phyloP scores from a whole-genome alignment of 2,797 vertebrate species.

The Halcyon badia region DNA sequence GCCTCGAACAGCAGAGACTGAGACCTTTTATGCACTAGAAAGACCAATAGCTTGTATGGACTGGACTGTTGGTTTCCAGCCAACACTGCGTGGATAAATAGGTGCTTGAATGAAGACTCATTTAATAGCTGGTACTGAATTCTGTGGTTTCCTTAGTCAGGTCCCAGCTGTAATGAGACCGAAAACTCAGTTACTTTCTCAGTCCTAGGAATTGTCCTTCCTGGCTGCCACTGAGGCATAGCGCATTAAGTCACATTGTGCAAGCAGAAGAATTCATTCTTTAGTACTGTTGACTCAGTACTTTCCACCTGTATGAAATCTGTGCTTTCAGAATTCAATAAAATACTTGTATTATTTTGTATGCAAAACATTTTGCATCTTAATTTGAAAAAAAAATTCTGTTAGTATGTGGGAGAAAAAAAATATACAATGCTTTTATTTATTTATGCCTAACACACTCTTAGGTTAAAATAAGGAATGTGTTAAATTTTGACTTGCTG shows the following conservation, averaged over 20 bases:
- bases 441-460: neutral
- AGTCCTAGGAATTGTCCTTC: neutral
- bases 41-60: neutral
- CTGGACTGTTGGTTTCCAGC: neutral
- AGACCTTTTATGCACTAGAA: neutral
- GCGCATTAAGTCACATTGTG: neutral
- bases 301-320: neutral
- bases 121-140: neutral
- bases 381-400: neutral
- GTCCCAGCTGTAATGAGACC: neutral
- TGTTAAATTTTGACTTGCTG: neutral
- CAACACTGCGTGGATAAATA: neutral
- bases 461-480: neutral
- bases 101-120: neutral
- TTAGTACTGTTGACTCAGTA: neutral
- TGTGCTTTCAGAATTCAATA: neutral
- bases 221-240: neutral
- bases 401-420: neutral
- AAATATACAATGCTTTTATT: neutral
- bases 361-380: neutral
- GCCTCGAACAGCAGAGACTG: rapidly evolving
- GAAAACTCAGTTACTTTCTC: neutral
- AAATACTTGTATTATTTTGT: neutral
- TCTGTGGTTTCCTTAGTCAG: neutral
- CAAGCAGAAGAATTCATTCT: neutral